Evolutionary conservation across 2,113 vertebrate genomes (phyloP).

Genomic region (Procavia capensis): DNA sequence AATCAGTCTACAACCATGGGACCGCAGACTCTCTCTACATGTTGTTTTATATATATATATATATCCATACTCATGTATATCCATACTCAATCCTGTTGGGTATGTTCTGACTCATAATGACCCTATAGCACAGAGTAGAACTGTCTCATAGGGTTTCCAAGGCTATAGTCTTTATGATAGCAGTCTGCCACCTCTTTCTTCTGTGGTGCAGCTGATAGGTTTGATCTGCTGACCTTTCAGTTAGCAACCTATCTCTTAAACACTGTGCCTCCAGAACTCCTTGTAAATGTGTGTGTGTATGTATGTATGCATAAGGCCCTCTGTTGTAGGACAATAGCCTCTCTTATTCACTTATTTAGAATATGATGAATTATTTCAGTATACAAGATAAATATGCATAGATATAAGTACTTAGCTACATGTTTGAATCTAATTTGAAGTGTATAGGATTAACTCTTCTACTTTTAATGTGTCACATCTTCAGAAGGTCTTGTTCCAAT

Average conservation of each 20-base stretch:
- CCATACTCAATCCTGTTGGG: too few relatives aligned
- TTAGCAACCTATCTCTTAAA: too few relatives aligned
- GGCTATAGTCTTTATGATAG: too few relatives aligned
- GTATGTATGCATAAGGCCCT: background rate
- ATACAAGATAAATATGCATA: background rate
- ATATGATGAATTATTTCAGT: background rate
- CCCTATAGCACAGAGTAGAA: too few relatives aligned
- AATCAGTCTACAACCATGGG: background rate
- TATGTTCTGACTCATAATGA: too few relatives aligned
- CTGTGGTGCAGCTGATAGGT: too few relatives aligned
- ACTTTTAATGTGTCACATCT: background rate
- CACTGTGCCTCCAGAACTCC: too few relatives aligned
- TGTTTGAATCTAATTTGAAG: conserved; percentile 37
- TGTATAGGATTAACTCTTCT: background rate
- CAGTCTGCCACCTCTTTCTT: too few relatives aligned
- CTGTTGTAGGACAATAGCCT: background rate
- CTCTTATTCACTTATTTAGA: background rate
- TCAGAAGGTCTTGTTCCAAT: background rate
- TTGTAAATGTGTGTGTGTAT: background rate
- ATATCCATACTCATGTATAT: too few relatives aligned
- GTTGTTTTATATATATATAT: too few relatives aligned
- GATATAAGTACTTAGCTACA: background rate
- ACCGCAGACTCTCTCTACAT: background rate
- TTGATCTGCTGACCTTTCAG: too few relatives aligned
- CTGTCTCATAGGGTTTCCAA: too few relatives aligned